These are phyloP conservation scores for Macrochelys suwanniensis DNA, from an alignment of 2,797 vertebrate species.

Conservation along the genomic window DNA sequence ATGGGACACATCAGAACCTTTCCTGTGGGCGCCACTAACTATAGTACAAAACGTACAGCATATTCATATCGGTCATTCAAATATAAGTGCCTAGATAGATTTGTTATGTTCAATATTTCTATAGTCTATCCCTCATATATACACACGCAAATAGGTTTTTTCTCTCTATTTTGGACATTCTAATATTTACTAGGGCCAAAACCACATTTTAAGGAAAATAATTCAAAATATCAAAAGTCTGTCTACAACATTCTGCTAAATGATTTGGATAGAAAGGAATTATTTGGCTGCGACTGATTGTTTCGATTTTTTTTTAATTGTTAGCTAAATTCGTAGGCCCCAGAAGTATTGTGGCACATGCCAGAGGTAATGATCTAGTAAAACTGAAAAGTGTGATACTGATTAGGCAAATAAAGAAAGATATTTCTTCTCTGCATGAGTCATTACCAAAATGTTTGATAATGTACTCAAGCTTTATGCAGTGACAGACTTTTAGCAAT, in stretches of 20 bases:
- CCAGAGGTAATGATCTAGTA: conserved; percentile 67
- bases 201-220: background rate
- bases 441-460: conserved; percentile 63
- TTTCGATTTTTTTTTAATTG: conserved; percentile 55
- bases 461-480: conserved; percentile 50
- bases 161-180: background rate
- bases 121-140: background rate
- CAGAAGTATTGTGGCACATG: conserved; percentile 59
- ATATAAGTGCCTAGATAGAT: background rate
- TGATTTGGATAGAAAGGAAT: conserved; percentile 46
- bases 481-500: conserved; percentile 60
- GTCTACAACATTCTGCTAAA: background rate
- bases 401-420: conserved; percentile 75
- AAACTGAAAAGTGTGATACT: conserved; percentile 63
- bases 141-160: background rate
- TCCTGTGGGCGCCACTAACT: background rate
- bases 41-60: background rate
- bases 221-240: background rate
- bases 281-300: conserved; percentile 24
- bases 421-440: conserved; percentile 51
- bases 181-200: background rate
- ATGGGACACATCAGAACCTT: background rate
- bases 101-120: conserved; percentile 4
- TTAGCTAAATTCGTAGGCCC: conserved; percentile 49
- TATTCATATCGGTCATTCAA: background rate